A percentile compares a stretch with the other conserved stretches of the same genome.
These are phyloP conservation scores for Ormyrus nitidulus DNA, from an alignment of 2,888 invertebrate genomes.

Conservation along the genomic window DNA sequence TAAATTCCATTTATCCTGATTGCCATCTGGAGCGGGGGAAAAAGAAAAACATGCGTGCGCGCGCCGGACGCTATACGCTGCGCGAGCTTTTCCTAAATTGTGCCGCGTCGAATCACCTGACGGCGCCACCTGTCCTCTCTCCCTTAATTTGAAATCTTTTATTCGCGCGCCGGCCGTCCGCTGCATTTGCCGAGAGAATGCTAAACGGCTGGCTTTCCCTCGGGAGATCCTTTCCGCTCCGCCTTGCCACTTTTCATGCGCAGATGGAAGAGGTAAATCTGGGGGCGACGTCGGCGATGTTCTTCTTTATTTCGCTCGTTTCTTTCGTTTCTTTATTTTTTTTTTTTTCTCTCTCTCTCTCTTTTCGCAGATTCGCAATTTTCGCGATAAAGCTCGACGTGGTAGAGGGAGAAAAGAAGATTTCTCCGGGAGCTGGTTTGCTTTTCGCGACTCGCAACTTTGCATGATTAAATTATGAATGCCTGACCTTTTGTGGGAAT, in stretches of 20 bases:
- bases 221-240: too few relatives aligned
- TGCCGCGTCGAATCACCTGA: too few relatives aligned
- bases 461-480: conserved; percentile 26
- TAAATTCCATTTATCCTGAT: conserved; percentile 65
- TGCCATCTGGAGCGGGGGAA: conserved; percentile 55
- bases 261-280: neutral
- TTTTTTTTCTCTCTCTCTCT: too few relatives aligned
- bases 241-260: too few relatives aligned
- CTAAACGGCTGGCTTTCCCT: too few relatives aligned
- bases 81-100: neutral
- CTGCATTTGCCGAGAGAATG: too few relatives aligned
- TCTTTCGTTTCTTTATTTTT: neutral
- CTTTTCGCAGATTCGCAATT: conserved; percentile 14
- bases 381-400: neutral
- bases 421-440: conserved; percentile 7
- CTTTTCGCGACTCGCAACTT: conserved; percentile 5
- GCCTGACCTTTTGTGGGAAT: neutral
- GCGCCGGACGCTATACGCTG: neutral
- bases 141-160: too few relatives aligned
- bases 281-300: neutral
- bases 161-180: too few relatives aligned
- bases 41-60: neutral
- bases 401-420: neutral
- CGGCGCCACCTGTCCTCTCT: too few relatives aligned
- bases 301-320: neutral